A percentile compares a stretch with the other conserved stretches of the same genome.
Conservation (phyloP, 2,113 vertebrate species). For the Eurypyga helias region DNA sequence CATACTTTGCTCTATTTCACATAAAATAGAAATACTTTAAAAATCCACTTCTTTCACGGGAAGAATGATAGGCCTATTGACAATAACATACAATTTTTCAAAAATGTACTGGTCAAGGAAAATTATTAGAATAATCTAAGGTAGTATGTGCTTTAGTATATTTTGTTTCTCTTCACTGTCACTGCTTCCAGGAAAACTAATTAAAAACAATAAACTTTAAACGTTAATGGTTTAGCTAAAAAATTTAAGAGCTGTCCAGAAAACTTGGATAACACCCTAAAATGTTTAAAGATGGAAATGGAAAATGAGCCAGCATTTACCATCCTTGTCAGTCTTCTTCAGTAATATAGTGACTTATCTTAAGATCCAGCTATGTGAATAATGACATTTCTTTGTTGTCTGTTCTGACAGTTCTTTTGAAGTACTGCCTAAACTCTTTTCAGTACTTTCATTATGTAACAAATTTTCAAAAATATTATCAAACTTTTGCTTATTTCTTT, state of each 20-base stretch:
- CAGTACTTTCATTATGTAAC: too few relatives aligned
- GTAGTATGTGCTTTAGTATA: fast-evolving
- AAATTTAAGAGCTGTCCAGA: not conserved
- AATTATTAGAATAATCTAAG: not conserved
- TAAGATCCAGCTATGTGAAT: too few relatives aligned
- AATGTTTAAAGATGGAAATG: not conserved
- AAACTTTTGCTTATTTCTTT: too few relatives aligned
- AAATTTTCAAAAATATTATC: too few relatives aligned
- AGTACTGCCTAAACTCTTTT: too few relatives aligned
- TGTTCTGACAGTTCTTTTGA: too few relatives aligned
- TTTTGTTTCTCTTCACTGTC: not conserved
- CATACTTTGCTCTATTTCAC: not conserved
- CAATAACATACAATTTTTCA: not conserved
- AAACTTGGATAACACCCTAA: not conserved
- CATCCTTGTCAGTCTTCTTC: too few relatives aligned
- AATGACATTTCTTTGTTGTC: too few relatives aligned
- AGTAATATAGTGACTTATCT: too few relatives aligned
- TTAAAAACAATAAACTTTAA: not conserved
- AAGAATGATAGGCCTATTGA: not conserved
- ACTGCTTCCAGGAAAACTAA: not conserved
- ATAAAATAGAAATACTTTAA: not conserved
- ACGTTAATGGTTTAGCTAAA: not conserved
- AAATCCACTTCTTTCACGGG: not conserved
- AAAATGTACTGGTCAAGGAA: not conserved
- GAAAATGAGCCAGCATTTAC: not conserved